Base-by-base conservation (phyloP, 2,797 vertebrate genomes). In the Neosalanx taihuensis region DNA sequence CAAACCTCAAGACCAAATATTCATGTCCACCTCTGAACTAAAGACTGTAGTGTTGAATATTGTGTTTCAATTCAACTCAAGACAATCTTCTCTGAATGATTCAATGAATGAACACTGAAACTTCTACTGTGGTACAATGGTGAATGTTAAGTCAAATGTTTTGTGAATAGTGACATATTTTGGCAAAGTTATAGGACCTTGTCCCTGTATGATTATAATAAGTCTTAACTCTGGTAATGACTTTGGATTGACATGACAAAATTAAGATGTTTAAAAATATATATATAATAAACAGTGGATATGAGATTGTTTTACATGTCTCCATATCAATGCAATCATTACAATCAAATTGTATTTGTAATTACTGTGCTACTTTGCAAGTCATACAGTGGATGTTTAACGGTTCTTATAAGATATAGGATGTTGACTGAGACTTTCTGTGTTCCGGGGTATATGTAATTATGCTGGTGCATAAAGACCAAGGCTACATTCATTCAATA, bases 381-480 rank as follows among this genome's bases (percentile, higher is more conserved):
- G 51, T 56, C 51, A 56, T 56, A 2, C 51, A 46, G 51, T 56
- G 15, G 15, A 6, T 3, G 51, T n/a, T 56, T 4, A 56, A 56
- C 18, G 1, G 51, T 56, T 56, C 15, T 17, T 56, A 17, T 18
- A 56, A 56, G 51, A 4, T 17, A 7, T n/a, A 56, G 51, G 51
- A 17, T 56, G 51, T 56, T 56, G 18, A 56, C 51, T 56, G 46
- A 66, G 26, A 12, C 63, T 41, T 37, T 64, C 26, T 64, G 35
- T 64, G 26, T n/a, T 31, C 49, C 18, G 23, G 23, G 23, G 53
- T 67, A 17, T 13, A 13, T 67, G 26, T 33, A 56, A 1, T 4
- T 20, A 59, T 60, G n/a, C 6, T 30, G 57, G 30, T 60, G 31
- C 30, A 37, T 61, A 63, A 78, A 67, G 1, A 75, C 17, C n/a